Conservation (phyloP, 2,797 vertebrate genomes). For the Dryobates pubescens region DNA sequence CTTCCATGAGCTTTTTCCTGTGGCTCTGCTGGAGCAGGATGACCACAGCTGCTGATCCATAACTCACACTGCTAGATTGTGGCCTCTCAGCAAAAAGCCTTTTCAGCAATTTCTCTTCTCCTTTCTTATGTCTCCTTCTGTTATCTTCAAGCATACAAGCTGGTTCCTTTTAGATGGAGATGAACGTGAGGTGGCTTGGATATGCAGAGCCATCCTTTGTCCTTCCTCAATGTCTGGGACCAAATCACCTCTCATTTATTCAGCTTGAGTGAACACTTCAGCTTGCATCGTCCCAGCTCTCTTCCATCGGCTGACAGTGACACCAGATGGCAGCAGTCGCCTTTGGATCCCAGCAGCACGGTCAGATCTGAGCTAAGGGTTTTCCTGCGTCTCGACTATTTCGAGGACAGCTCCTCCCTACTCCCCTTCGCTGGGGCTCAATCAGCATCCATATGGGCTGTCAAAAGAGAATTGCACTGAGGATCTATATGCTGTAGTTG, state of each 20-base stretch:
- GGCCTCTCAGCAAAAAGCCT: background rate
- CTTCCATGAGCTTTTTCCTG: accelerated
- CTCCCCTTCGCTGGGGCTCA: background rate
- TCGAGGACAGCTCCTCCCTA: background rate
- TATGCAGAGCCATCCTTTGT: background rate
- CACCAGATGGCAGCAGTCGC: conserved; percentile 93
- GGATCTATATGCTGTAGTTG: background rate
- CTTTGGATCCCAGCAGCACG: conserved; percentile 67
- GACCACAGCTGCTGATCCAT: background rate
- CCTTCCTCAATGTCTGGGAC: background rate
- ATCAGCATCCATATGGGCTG: background rate
- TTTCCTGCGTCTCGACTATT: background rate
- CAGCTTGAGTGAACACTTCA: background rate
- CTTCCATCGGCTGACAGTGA: background rate
- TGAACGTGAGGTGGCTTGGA: accelerated
- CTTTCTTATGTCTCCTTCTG: background rate
- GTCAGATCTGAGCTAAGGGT: background rate
- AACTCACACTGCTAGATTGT: background rate
- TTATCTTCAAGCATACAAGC: background rate
- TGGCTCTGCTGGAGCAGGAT: background rate
- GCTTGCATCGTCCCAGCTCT: background rate
- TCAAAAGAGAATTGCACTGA: background rate
- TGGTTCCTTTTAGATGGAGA: background rate
- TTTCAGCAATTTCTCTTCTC: background rate
- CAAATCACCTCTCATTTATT: background rate